Base-by-base conservation (phyloP, 2,113 vertebrate species). In the Puntigrus tetrazona region DNA sequence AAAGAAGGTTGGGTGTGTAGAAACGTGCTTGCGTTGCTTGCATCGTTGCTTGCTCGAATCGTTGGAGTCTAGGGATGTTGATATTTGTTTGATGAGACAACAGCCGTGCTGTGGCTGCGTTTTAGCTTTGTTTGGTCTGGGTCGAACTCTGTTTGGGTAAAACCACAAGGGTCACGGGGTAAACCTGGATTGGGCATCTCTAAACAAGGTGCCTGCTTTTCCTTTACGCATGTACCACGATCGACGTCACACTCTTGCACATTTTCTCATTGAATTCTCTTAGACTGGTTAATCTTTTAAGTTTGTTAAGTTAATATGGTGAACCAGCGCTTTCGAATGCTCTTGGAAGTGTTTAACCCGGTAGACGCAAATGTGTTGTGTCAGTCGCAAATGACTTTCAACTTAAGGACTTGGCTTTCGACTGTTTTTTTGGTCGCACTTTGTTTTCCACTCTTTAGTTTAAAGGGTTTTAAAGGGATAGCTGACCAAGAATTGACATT, bases 21-120 rank as follows among this genome's bases (percentile, higher is more conserved):
- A n/a, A 16, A 25, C 41, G n/a, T 69, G n/a, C 41, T 38, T n/a
- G 38, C 43, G 11, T 18, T 22, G 55, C 22, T 82, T 6, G 18
- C 20, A 13, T n/a, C n/a, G 20, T 20, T 63, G n/a, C n/a, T n/a
- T n/a, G n/a, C n/a, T n/a, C n/a, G 31, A n/a, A 34, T 10, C 45
- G 55, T 74, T 84, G 34, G 77, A 84, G 59, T 81, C 74, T 7
- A 31, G 18, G 7, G 29, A 38, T 86, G 73, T 86, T 81, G 80
- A 69, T 82, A 36, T 83, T 79, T 78, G 13, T 85, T 29, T 80
- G 29, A 55, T 52, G 38, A 31, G 11, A 76, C 31, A 38, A 52
- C 72, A 55, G 74, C 31, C 7, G 5, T 55, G 52, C 82, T 31
- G 80, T n/a, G 80, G 9, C 31, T 83, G 59, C 16, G 27, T 73